Evolutionary conservation across 2,888 invertebrate species (phyloP), one percentile per base, ranked within the genome.

Genomic region (Agrochola macilenta): DNA sequence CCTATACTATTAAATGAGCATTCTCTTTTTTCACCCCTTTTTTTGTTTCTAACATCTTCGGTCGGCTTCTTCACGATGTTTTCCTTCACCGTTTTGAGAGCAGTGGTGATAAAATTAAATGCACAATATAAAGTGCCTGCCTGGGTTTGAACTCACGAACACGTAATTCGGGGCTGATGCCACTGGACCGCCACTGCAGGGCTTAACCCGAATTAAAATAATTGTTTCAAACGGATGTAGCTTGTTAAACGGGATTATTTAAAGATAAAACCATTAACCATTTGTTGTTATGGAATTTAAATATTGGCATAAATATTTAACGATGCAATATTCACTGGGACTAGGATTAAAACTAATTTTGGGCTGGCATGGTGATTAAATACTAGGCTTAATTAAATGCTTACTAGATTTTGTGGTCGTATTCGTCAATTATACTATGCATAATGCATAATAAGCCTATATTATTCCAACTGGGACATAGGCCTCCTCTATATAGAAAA

Each of bases 191-290:
- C 46, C 46, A 14, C 14, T 46, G 30, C 73, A 54, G 12, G 49
- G 46, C 30, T 81, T 63, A 71, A 74, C 46, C 57, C 60, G 20
- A 57, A 71, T 77, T 77, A 74, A 74, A 81, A 81, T 43, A 49
- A 82, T 72, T 60, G 54, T 72, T 85, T 83, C 46, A 75, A 72
- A 70, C 8, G 35, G 23, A 52, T 66, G 2, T 61, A 54, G 64
- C 57, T 64, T 64, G 61, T 61, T 52, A 68, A 60, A 66, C 1
- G 26, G 54, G 60, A 83, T 79, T 79, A 76, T 79, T 39, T 58
- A n/a, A 64, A 60, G 26, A 52, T 66, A 52, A 60, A 76, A 75
- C 23, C 46, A 54, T 68, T 57, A 35, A n/a, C 14, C 11, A 54
- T 54, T 64, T 35, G 54, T 46, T 66, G 52, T 20, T 54, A 57